Evolutionary conservation across 2,888 invertebrate genomes (phyloP).

Genomic region (Pristionchus maxplancki): DNA sequence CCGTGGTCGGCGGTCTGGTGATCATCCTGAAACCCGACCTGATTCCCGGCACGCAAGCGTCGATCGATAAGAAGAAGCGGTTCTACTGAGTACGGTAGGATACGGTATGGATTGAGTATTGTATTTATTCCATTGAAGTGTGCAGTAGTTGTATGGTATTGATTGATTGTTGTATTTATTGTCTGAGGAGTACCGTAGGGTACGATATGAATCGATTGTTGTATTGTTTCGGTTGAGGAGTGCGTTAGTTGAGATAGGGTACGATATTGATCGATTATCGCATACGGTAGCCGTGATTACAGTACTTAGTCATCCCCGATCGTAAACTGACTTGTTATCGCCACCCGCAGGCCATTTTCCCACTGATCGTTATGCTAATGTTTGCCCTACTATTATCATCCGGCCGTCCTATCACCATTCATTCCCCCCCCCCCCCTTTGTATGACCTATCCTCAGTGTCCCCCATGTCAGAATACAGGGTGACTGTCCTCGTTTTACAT

Average conservation of each 20-base stretch:
- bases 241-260: no score
- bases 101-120: background rate
- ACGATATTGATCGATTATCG: background rate
- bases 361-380: background rate
- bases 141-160: no score
- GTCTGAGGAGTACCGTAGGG: background rate
- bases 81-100: constrained; percentile 42
- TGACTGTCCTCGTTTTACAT: no score
- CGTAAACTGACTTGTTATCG: background rate
- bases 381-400: background rate
- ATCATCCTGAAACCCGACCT: constrained; percentile 26
- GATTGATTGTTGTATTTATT: background rate
- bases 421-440: background rate
- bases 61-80: constrained; percentile 44
- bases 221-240: no score
- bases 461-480: no score
- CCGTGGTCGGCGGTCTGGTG: background rate
- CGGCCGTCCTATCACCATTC: background rate
- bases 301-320: background rate
- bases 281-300: background rate
- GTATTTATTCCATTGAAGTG: background rate
- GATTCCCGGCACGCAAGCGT: background rate
- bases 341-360: background rate
- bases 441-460: background rate
- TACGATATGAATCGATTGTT: background rate